These are phyloP conservation scores for Portunus trituberculatus DNA, from an alignment of 1,140 invertebrate genomes.

Conservation along the genomic window DNA sequence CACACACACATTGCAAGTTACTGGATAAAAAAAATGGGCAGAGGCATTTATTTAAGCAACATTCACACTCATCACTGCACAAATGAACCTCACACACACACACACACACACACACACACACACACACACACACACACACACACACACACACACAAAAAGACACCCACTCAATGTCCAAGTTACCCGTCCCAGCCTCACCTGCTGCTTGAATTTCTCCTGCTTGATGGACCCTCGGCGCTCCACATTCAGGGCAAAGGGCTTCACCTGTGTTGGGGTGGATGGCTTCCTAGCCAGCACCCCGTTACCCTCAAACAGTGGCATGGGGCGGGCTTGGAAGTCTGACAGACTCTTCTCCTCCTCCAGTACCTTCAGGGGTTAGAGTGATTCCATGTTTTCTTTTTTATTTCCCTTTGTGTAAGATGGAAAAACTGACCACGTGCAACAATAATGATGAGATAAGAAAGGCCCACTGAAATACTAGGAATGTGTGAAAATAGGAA, in stretches of 20 bases:
- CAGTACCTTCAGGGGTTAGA: conserved; percentile 78
- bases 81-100: no score
- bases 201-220: conserved; percentile 78
- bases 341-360: conserved; percentile 80
- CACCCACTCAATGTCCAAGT: background rate
- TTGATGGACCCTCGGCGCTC: conserved; percentile 79
- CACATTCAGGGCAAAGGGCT: conserved; percentile 80
- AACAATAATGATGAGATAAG: background rate
- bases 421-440: background rate
- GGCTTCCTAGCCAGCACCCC: conserved; percentile 79
- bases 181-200: background rate
- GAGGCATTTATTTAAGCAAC: no score
- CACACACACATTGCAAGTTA: no score
- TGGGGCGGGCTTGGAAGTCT: conserved; percentile 82
- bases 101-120: no score
- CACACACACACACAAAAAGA: background rate
- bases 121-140: no score
- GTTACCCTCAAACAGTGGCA: conserved; percentile 79
- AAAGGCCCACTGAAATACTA: background rate
- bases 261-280: conserved; percentile 79
- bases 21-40: no score
- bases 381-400: no score
- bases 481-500: no score
- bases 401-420: background rate
- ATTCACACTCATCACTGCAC: no score